Percentiles rank a stretch among this genome's conserved stretches.
Evolutionary conservation across 2,797 vertebrate genomes (phyloP).

Genomic region (Gouania willdenowi): DNA sequence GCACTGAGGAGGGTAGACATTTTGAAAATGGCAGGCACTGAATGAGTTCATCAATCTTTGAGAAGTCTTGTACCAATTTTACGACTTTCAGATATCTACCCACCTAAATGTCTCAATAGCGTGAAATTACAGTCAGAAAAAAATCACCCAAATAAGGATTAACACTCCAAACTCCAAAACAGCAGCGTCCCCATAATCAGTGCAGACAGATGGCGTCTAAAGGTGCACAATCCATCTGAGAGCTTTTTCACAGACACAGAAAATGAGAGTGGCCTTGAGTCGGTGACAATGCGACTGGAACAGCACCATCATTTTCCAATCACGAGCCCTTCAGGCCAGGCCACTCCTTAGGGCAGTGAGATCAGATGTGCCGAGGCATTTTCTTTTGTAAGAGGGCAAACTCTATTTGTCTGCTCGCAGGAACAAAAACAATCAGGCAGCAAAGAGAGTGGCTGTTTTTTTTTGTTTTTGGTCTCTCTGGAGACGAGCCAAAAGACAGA

Average conservation of each 20-base stretch:
- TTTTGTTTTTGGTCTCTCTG: slow-evolving; percentile 66
- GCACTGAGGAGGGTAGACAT: too few species aligned
- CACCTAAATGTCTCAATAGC: background rate
- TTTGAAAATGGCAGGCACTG: too few species aligned
- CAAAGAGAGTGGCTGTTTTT: slow-evolving; percentile 29
- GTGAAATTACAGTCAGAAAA: slow-evolving; percentile 4
- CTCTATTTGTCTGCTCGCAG: slow-evolving; percentile 69
- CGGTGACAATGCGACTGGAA: slow-evolving; percentile 49
- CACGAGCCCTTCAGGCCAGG: slow-evolving; percentile 67
- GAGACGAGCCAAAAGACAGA: slow-evolving; percentile 56
- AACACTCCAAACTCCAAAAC: slow-evolving; percentile 4
- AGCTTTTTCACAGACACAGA: slow-evolving; percentile 45
- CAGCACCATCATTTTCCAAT: slow-evolving; percentile 78
- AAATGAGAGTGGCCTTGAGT: slow-evolving; percentile 44
- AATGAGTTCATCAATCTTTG: too few species aligned
- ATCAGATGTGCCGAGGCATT: slow-evolving; percentile 69
- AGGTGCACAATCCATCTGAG: slow-evolving; percentile 39
- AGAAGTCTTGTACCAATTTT: too few species aligned
- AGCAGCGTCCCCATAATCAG: too few species aligned
- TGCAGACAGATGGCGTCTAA: slow-evolving; percentile 27
- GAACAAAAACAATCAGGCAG: slow-evolving; percentile 72
- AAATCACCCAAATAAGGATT: slow-evolving; percentile 2
- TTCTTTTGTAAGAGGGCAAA: slow-evolving; percentile 70
- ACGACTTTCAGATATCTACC: too few species aligned
- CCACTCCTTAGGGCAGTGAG: slow-evolving; percentile 72